Conservation (phyloP, 1,140 invertebrate species). For the Lordiphosa clarofinis region DNA sequence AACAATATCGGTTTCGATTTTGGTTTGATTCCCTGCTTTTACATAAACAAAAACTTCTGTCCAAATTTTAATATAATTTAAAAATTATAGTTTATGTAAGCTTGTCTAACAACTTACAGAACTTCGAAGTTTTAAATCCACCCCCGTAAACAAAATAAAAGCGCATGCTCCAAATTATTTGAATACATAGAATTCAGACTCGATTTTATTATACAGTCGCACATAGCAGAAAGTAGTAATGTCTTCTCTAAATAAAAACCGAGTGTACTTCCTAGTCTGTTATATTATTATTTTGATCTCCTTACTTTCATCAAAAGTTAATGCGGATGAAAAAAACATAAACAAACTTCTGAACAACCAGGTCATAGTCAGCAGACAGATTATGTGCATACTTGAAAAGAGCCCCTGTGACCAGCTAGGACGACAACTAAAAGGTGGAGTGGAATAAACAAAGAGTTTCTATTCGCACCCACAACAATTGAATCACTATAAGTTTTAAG, state of each 20-base stretch:
- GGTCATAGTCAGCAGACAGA: conserved; percentile 75
- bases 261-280: conserved; percentile 37
- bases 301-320: conserved; percentile 42
- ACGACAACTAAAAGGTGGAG: conserved; percentile 80
- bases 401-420: conserved; percentile 80
- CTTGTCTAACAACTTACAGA: too few relatives aligned
- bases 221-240: conserved; percentile 36
- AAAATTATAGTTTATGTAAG: too few relatives aligned
- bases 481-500: background rate
- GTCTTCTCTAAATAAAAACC: conserved; percentile 48
- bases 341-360: conserved; percentile 70
- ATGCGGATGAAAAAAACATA: conserved; percentile 67
- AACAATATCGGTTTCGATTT: too few relatives aligned
- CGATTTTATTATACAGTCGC: conserved; percentile 38
- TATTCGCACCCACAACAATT: too few relatives aligned
- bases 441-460: background rate
- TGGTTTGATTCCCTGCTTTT: too few relatives aligned
- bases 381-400: conserved; percentile 80
- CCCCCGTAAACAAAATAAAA: background rate
- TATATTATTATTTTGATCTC: conserved; percentile 44
- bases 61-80: too few relatives aligned
- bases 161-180: conserved; percentile 4
- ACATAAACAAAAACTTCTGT: too few relatives aligned
- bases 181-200: conserved; percentile 10
- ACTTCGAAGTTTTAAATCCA: background rate